phyloP scores from a whole-genome alignment of 2,888 invertebrate species.

The Ectemnius continuus region DNA sequence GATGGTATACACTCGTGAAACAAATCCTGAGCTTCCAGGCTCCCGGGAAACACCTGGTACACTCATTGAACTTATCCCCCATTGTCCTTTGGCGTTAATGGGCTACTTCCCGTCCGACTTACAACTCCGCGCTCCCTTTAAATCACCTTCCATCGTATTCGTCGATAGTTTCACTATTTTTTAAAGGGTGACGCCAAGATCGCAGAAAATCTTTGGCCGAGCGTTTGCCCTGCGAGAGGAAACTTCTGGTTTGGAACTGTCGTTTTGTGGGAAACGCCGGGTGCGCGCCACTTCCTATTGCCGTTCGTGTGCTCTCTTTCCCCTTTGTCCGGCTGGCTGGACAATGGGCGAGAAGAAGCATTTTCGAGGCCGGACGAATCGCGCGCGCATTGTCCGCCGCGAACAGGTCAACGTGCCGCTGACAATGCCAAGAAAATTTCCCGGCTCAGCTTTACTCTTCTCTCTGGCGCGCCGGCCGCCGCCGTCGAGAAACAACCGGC shows the following conservation, averaged over 20 bases:
- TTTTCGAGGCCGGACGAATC: constrained; percentile 61
- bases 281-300: constrained; percentile 52
- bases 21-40: no score
- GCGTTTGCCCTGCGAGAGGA: constrained; percentile 41
- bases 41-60: no score
- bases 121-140: no score
- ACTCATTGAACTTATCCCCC: no score
- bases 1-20: no score
- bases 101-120: no score
- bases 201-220: constrained; percentile 15
- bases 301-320: constrained; percentile 44
- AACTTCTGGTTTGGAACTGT: neutral
- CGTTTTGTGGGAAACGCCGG: constrained; percentile 41
- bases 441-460: constrained; percentile 12
- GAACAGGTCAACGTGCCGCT: constrained; percentile 51
- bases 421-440: constrained; percentile 41
- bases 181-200: no score
- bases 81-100: no score
- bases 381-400: constrained; percentile 55
- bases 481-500: constrained; percentile 18
- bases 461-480: no score
- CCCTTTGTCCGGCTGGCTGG: constrained; percentile 40
- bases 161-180: no score
- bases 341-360: constrained; percentile 54
- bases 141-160: no score